Evolutionary conservation across 2,888 invertebrate species (phyloP).

Genomic region (Petrophora chlorosata): DNA sequence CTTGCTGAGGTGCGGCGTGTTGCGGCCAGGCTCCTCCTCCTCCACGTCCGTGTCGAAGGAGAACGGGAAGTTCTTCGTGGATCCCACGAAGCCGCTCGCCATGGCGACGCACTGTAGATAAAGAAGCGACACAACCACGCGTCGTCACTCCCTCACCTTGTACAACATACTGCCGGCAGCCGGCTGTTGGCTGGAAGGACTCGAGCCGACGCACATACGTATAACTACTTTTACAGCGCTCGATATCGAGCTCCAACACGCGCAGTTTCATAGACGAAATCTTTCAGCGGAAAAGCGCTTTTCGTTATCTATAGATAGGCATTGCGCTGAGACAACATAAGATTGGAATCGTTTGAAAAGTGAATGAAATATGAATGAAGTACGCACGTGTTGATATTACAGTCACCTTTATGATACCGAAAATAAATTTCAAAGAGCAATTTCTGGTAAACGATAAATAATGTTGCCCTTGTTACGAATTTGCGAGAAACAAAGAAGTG

Average conservation of each 20-base stretch:
- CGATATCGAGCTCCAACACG: constrained; percentile 13
- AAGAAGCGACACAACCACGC: constrained; percentile 26
- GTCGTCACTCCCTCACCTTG: constrained; percentile 22
- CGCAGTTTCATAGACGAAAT: constrained; percentile 9
- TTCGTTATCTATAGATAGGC: constrained; percentile 14
- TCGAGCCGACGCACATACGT: constrained; percentile 19
- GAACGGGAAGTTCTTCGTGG: constrained; percentile 78
- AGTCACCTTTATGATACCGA: constrained; percentile 13
- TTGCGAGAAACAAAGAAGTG: constrained; percentile 13
- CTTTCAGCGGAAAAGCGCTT: constrained; percentile 27
- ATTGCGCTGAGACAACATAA: constrained; percentile 33
- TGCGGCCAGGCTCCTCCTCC: constrained; percentile 61
- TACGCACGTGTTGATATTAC: constrained; percentile 6
- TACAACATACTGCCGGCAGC: constrained; percentile 28
- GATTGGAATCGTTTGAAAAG: constrained; percentile 21
- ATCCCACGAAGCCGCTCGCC: constrained; percentile 76
- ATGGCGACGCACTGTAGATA: constrained; percentile 46
- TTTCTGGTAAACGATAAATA: constrained; percentile 13
- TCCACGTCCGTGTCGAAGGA: constrained; percentile 78
- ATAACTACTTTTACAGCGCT: constrained; percentile 10
- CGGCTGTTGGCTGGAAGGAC: constrained; percentile 41
- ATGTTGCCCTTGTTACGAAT: constrained; percentile 1
- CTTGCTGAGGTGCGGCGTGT: constrained; percentile 64
- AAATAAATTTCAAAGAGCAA: constrained; percentile 14
- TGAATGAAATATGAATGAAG: constrained; percentile 28